These are phyloP conservation scores for Chaunax sp. DNA, from an alignment of 2,797 vertebrate species.

Conservation along the genomic window DNA sequence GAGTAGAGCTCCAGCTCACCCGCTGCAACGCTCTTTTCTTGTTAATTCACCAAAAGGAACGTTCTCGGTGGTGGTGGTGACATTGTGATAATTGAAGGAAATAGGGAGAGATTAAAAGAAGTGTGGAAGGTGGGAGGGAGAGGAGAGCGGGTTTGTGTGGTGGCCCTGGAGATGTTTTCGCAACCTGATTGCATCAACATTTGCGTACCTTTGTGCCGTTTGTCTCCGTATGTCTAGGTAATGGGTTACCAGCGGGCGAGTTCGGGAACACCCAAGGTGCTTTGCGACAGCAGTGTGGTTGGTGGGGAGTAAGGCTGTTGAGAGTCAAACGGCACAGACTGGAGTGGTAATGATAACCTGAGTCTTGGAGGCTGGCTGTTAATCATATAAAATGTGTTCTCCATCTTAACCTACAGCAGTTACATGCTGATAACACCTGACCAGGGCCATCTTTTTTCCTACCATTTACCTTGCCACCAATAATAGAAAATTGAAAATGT, in stretches of 20 bases:
- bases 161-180: slow-evolving; percentile 89
- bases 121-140: slow-evolving; percentile 46
- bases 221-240: slow-evolving; percentile 87
- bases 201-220: slow-evolving; percentile 82
- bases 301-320: slow-evolving; percentile 84
- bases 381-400: slow-evolving; percentile 66
- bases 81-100: slow-evolving; percentile 87
- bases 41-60: slow-evolving; percentile 82
- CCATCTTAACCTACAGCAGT: slow-evolving; percentile 71
- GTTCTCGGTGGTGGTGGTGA: slow-evolving; percentile 81
- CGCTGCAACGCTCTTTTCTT: slow-evolving; percentile 82
- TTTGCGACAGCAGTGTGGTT: slow-evolving; percentile 78
- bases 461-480: slow-evolving; percentile 19
- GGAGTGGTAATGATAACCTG: slow-evolving; percentile 82
- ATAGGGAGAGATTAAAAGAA: slow-evolving; percentile 73
- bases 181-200: slow-evolving; percentile 88
- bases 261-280: slow-evolving; percentile 88
- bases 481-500: neutral
- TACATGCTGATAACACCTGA: slow-evolving; percentile 66
- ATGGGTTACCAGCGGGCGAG: slow-evolving; percentile 87
- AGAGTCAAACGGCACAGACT: slow-evolving; percentile 77
- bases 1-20: slow-evolving; percentile 75
- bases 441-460: slow-evolving; percentile 4
- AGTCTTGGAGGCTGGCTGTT: slow-evolving; percentile 70
- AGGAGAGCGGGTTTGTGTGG: slow-evolving; percentile 24